Evolutionary conservation across 2,113 vertebrate genomes (phyloP), one percentile per base, ranked within the genome.

Genomic region (Butorides virescens): DNA sequence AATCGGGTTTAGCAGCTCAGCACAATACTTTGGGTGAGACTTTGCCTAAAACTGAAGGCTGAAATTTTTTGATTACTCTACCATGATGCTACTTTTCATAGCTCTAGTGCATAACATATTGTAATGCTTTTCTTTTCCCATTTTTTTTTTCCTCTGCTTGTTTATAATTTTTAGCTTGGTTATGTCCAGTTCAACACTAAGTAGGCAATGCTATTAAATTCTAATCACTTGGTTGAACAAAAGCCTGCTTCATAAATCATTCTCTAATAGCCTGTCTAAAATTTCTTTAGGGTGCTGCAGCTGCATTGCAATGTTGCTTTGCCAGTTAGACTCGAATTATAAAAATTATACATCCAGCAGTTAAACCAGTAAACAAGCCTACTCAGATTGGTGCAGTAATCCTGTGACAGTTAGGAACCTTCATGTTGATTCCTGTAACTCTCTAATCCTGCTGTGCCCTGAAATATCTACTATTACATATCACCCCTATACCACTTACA

Each of bases 231-330:
- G 86, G 82, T 58, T 98, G 96, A 97, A 98, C 95, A 98, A 98
- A 98, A 97, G 36, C 89, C 36, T 62, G 88, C 92, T 98, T 96
- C 97, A 98, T 98, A 98, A 97, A 98, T 98, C 97, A 98, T 96
- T 95, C 88, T 96, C 91, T 98, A 98, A 97, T 97, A 97, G 90
- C 87, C 95, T 97, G 97, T 97, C 97, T 89, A 68, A 95, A 96
- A 86, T 95, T 97, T 98, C 95, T 98, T 97, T 78, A 97, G 89
- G 82, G 71, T 97, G 94, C 96, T 94, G 62, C 77, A 95, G 91
- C 80, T 96, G 89, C 95, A 93, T 72, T 66, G 50, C 81, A 90
- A 92, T 65, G 47, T 67, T 96, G n/a, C 89, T 97, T 97, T 93
- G 77, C 29, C 0, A 3, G 71, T 95, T 72, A 85, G 73, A 86